phyloP scores from a whole-genome alignment of 2,888 invertebrate species.

The Nomada lathburiana region DNA sequence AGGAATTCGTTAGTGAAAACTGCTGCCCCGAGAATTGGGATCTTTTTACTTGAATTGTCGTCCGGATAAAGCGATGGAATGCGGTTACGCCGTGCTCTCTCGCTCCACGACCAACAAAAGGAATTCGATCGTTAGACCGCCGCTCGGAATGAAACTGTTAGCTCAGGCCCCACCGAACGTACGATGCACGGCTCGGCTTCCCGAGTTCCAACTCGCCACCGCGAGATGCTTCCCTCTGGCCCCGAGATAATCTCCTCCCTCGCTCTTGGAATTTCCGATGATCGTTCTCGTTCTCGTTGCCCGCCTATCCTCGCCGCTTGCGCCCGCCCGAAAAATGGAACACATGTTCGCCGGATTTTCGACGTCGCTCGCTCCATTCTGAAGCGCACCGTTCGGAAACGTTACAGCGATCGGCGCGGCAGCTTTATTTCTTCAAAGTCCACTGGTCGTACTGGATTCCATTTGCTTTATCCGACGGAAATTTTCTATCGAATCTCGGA shows the following conservation, averaged over 20 bases:
- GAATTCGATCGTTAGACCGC: constrained; percentile 67
- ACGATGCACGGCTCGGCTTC: constrained; percentile 54
- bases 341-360: constrained; percentile 30
- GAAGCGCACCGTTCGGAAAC: background rate
- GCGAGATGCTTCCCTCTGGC: constrained; percentile 47
- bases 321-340: constrained; percentile 10
- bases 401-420: too few species aligned
- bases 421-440: too few species aligned
- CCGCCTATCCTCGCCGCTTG: constrained; percentile 27
- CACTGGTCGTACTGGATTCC: background rate
- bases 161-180: constrained; percentile 49
- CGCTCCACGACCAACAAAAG: constrained; percentile 66
- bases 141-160: constrained; percentile 67
- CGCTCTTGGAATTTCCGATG: constrained; percentile 57
- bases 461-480: too few species aligned
- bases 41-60: constrained; percentile 75
- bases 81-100: constrained; percentile 69
- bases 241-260: constrained; percentile 56
- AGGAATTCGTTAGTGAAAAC: constrained; percentile 81
- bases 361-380: background rate
- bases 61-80: constrained; percentile 72
- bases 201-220: constrained; percentile 47
- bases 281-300: constrained; percentile 54
- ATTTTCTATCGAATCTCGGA: background rate
- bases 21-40: constrained; percentile 75